Conservation (phyloP, 2,888 invertebrate genomes). For the Yponomeuta sedellus region DNA sequence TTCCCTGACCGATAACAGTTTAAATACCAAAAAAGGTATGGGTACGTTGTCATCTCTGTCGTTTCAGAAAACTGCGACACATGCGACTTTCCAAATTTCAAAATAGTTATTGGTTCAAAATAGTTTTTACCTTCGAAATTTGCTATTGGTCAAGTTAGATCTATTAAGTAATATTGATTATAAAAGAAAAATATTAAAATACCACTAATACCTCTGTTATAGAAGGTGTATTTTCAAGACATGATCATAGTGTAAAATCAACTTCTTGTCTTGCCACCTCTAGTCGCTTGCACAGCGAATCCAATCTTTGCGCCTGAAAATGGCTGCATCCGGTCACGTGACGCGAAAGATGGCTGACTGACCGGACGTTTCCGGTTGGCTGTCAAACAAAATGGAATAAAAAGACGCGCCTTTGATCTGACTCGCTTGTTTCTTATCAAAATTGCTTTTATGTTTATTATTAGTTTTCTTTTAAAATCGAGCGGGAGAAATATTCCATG, state of each 20-base stretch:
- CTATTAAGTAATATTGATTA: too few species aligned
- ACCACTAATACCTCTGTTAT: too few species aligned
- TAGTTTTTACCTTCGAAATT: too few species aligned
- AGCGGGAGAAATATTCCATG: background rate
- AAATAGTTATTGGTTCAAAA: too few species aligned
- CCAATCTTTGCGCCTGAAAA: slow-evolving; percentile 67
- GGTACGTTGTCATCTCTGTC: too few species aligned
- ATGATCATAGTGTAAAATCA: background rate
- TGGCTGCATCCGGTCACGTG: slow-evolving; percentile 62
- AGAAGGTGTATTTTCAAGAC: too few species aligned
- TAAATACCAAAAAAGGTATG: too few species aligned
- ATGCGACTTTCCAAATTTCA: too few species aligned
- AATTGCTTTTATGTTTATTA: slow-evolving; percentile 14
- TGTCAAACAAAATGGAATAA: slow-evolving; percentile 43
- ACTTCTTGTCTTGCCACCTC: slow-evolving; percentile 24
- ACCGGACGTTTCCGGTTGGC: slow-evolving; percentile 51
- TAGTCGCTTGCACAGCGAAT: slow-evolving; percentile 33
- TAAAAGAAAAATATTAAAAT: too few species aligned
- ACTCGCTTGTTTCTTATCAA: slow-evolving; percentile 4
- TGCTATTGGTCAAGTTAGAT: too few species aligned
- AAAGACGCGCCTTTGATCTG: slow-evolving; percentile 41
- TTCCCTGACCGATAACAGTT: too few species aligned
- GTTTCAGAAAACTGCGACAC: too few species aligned
- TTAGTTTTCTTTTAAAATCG: background rate
- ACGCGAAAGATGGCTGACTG: slow-evolving; percentile 56